Conservation (phyloP, 2,888 invertebrate genomes). For the Conops quadrifasciatus region DNA sequence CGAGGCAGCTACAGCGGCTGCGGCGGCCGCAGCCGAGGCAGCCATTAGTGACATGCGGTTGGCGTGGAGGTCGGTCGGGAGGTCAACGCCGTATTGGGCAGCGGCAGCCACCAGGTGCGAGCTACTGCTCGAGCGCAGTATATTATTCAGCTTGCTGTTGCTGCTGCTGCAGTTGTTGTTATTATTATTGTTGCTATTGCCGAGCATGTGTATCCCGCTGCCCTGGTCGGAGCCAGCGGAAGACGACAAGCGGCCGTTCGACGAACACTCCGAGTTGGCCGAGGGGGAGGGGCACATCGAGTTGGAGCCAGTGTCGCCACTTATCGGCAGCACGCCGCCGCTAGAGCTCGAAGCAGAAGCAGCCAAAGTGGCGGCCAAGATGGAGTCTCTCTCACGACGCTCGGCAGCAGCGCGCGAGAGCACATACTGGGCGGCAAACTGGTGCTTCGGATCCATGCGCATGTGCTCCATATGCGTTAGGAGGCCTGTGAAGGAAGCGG, state of each 20-base stretch:
- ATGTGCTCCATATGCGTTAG: constrained; percentile 95
- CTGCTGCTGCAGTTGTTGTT: constrained; percentile 73
- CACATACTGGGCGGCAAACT: constrained; percentile 94
- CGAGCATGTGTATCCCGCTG: constrained; percentile 66
- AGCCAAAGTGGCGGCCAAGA: constrained; percentile 74
- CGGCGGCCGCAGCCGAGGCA: constrained; percentile 62
- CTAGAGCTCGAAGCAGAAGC: constrained; percentile 69
- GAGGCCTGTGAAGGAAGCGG: constrained; percentile 75
- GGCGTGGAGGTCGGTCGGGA: constrained; percentile 67
- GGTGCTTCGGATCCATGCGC: constrained; percentile 96
- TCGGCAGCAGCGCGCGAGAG: constrained; percentile 90
- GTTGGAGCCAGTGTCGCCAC: constrained; percentile 66
- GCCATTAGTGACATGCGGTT: constrained; percentile 78
- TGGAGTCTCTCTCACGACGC: constrained; percentile 81
- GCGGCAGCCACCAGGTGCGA: constrained; percentile 35
- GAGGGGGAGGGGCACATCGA: constrained; percentile 84
- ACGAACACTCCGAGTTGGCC: constrained; percentile 86
- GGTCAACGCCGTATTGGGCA: constrained; percentile 66
- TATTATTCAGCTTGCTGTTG: constrained; percentile 63
- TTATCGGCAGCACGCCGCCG: constrained; percentile 46
- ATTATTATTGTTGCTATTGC: constrained; percentile 64
- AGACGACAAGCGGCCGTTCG: constrained; percentile 82
- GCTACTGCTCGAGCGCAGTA: constrained; percentile 48
- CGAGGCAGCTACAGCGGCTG: constrained; percentile 56
- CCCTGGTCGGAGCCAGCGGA: constrained; percentile 81